Percentiles rank a stretch among this genome's conserved stretches.
Evolutionary conservation across 2,888 invertebrate species (phyloP).

Genomic region (Drosophila emarginata): DNA sequence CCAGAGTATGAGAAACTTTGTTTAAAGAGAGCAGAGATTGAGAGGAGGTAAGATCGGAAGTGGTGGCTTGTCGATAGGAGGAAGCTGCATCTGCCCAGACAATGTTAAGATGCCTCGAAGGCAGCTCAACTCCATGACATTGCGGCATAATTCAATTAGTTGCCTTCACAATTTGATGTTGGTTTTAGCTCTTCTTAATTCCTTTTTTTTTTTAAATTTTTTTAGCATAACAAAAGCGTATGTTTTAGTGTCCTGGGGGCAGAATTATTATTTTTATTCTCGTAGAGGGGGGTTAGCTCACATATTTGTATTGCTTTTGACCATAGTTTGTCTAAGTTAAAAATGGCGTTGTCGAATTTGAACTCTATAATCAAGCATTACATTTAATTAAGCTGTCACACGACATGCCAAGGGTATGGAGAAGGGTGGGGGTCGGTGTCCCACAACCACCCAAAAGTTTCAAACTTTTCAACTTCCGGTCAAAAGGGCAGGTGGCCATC

Average conservation of each 20-base stretch:
- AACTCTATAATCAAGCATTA: constrained; percentile 27
- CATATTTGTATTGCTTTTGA: background rate
- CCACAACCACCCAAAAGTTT: constrained; percentile 52
- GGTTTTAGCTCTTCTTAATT: constrained; percentile 37
- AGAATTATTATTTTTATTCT: constrained; percentile 30
- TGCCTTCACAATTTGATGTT: constrained; percentile 66
- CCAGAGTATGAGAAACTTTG: constrained; percentile 55
- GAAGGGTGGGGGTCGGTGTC: background rate
- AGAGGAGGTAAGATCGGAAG: constrained; percentile 27
- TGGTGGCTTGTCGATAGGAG: constrained; percentile 22
- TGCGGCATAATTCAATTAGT: constrained; percentile 68
- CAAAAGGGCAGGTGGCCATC: constrained; percentile 74
- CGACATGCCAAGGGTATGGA: constrained; percentile 32
- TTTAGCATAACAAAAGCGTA: constrained; percentile 61
- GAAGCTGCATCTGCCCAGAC: constrained; percentile 38
- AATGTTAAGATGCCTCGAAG: constrained; percentile 36
- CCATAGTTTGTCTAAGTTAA: background rate
- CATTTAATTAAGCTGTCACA: constrained; percentile 68
- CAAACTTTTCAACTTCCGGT: constrained; percentile 79
- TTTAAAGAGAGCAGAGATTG: constrained; percentile 1
- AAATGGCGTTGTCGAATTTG: constrained; percentile 42
- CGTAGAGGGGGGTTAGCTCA: no score
- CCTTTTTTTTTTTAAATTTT: no score
- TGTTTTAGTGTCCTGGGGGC: constrained; percentile 45
- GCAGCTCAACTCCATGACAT: constrained; percentile 48